phyloP scores from a whole-genome alignment of 2,797 vertebrate species.

The Pangasius larnaudii region DNA sequence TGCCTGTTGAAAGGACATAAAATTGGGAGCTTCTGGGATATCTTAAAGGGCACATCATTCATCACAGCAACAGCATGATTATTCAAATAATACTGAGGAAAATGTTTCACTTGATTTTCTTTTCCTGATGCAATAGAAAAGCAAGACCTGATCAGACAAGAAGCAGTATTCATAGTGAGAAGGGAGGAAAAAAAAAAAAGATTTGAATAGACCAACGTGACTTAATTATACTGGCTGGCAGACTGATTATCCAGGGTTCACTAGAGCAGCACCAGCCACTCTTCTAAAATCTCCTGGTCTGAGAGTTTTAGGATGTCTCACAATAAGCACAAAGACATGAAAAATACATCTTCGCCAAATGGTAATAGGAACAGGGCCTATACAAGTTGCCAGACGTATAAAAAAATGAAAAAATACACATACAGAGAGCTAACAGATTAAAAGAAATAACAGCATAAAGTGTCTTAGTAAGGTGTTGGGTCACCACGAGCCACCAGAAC shows the following conservation, averaged over 20 bases:
- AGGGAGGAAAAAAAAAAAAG: background rate
- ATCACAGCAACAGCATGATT: constrained; percentile 12
- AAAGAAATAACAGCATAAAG: background rate
- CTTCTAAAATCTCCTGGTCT: background rate
- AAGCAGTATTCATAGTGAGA: constrained; percentile 8
- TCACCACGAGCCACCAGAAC: background rate
- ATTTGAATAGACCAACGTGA: background rate
- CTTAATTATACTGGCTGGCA: constrained; percentile 12
- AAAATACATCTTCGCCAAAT: background rate
- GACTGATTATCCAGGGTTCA: constrained; percentile 10
- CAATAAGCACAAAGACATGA: background rate
- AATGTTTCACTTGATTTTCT: constrained; percentile 19
- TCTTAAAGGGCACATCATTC: constrained; percentile 10
- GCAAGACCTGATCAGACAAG: constrained; percentile 28
- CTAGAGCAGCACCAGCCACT: background rate
- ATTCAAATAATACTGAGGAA: constrained; percentile 24
- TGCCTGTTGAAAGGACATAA: background rate
- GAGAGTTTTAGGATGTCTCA: background rate
- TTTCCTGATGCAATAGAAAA: constrained; percentile 40
- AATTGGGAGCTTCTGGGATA: background rate
- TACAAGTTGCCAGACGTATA: background rate
- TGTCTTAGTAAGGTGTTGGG: background rate
- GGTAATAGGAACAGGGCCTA: background rate
- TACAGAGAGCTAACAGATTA: background rate
- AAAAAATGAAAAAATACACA: background rate